Conservation (phyloP, 2,113 vertebrate genomes). For the Sturnira hondurensis region DNA sequence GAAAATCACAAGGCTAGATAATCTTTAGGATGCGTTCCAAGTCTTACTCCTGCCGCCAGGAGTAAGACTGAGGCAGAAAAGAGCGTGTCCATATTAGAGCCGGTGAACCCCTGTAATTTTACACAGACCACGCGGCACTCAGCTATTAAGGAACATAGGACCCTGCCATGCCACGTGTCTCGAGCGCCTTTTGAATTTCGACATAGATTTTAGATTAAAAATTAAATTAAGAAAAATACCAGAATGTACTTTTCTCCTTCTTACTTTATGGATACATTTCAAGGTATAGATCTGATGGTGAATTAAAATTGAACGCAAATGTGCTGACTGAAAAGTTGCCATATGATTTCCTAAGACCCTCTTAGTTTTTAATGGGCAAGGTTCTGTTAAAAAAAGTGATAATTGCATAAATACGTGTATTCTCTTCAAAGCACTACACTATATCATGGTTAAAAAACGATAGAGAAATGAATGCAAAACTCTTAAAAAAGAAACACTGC, state of each 20-base stretch:
- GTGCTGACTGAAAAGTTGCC: constrained; percentile 42
- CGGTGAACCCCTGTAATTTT: not conserved
- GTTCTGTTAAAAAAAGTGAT: constrained; percentile 65
- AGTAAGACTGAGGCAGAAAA: not conserved
- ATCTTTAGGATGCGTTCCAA: not conserved
- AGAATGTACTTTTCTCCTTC: not conserved
- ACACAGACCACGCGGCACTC: not conserved
- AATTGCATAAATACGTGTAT: constrained; percentile 68
- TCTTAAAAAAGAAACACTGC: constrained; percentile 58
- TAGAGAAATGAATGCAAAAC: constrained; percentile 61
- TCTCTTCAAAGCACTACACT: constrained; percentile 60
- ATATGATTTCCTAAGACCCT: constrained; percentile 38
- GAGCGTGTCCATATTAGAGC: not conserved
- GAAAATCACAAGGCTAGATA: not conserved
- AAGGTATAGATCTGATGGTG: not conserved
- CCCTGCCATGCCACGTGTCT: not conserved
- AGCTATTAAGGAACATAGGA: not conserved
- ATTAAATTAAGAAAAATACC: not conserved
- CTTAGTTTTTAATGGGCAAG: constrained; percentile 47
- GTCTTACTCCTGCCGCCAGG: not conserved
- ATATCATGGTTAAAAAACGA: constrained; percentile 63
- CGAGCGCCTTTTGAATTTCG: constrained; percentile 27
- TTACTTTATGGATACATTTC: not conserved
- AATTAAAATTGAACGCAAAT: constrained; percentile 56
- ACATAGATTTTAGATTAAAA: constrained; percentile 50